These are phyloP conservation scores for Phalera bucephala DNA, from an alignment of 2,888 invertebrate species.

Conservation along the genomic window DNA sequence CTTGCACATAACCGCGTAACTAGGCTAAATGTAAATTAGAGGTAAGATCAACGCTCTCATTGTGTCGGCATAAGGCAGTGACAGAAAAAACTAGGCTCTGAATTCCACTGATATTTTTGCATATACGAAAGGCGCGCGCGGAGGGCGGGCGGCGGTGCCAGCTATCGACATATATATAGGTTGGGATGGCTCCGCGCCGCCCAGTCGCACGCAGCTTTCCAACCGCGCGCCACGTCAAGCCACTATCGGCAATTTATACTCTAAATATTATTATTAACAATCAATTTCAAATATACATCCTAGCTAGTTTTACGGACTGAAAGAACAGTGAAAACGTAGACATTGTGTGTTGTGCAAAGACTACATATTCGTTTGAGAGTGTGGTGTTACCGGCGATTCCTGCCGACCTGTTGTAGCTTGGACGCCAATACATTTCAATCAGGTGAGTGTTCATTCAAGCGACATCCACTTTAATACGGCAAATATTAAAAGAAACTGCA, in stretches of 20 bases:
- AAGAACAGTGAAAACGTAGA: conserved; percentile 43
- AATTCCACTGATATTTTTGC: conserved; percentile 79
- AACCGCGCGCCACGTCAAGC: conserved; percentile 41
- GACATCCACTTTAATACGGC: conserved; percentile 12
- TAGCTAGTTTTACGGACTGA: conserved; percentile 25
- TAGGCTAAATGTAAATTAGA: too few relatives aligned
- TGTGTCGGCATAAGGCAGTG: conserved; percentile 72
- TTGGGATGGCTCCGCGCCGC: conserved; percentile 58
- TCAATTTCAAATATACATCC: conserved; percentile 9
- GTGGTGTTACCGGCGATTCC: conserved; percentile 32
- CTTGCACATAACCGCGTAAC: too few relatives aligned
- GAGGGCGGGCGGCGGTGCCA: conserved; percentile 64
- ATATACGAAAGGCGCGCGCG: conserved; percentile 53
- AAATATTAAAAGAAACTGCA: not conserved
- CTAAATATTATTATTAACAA: conserved; percentile 17
- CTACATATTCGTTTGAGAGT: conserved; percentile 29
- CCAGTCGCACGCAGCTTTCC: conserved; percentile 64
- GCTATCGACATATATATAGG: conserved; percentile 68
- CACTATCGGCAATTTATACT: conserved; percentile 15
- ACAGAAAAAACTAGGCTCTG: conserved; percentile 76
- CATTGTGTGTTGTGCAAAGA: conserved; percentile 51
- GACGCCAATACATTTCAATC: conserved; percentile 29
- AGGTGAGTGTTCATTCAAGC: conserved; percentile 37
- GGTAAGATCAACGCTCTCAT: conserved; percentile 79
- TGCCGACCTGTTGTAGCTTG: conserved; percentile 27